Base-by-base conservation (phyloP, 1,140 invertebrate genomes). In the Rhizoglyphus robini region DNA sequence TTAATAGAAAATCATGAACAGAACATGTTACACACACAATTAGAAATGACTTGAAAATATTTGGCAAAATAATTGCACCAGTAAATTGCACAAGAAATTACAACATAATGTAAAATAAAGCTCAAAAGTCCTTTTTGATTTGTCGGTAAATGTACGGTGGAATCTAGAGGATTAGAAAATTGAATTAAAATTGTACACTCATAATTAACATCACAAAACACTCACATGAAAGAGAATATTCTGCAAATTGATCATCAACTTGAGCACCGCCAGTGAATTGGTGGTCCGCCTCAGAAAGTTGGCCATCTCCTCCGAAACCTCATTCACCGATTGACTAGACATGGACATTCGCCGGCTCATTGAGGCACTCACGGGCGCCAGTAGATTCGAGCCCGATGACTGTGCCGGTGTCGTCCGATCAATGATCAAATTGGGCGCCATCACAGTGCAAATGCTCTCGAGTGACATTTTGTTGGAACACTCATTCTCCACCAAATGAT, bases 261-360 rank as follows among this genome's bases (percentile, higher is more conserved):
- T 60, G 2, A 34, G 27, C n/a, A 60, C 27, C 23, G 1, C 3
- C 15, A 60, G 15, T 27, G 58, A 60, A 32, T 60, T 60, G 8
- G 15, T 15, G 23, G 58, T 60, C 13, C 58, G 58, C 27, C 29
- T 29, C 32, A 60, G 29, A 2, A 20, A 29, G 1, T 1, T 46
- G 27, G 30, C 30, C 58, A 60, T 60, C 27, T 60, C 58, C 2
- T 3, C 27, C 11, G 58, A 46, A 11, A 32, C 27, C 30, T 60
- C 58, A 60, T 60, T 60, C 29, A 60, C 58, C 11, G 30, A 41
- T 46, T 60, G 58, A 60, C 58, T 60, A 60, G 58, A 60, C 15
- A 20, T 8, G 13, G 58, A 60, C 27, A 34, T 60, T n/a, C 57
- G 5, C 4, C 58, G 54, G 25, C n/a, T 3, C 15, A 18, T 13